A percentile compares a stretch with the other conserved stretches of the same genome.
These are phyloP conservation scores for Yponomeuta evonymella DNA, from an alignment of 2,888 invertebrate species.

Conservation along the genomic window DNA sequence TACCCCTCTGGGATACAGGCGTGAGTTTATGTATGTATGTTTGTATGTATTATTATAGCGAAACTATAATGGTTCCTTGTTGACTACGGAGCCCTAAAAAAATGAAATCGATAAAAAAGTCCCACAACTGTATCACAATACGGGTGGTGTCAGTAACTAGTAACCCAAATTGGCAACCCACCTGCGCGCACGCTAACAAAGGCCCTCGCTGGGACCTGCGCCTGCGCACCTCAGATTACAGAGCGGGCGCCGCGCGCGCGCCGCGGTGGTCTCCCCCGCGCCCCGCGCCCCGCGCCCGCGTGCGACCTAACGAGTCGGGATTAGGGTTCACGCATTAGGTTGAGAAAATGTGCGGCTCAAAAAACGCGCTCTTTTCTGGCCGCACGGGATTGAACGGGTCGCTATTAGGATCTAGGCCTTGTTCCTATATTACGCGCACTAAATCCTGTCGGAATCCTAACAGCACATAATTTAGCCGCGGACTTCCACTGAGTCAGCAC, in stretches of 20 bases:
- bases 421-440: no score
- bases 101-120: no score
- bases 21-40: no score
- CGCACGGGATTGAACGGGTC: background rate
- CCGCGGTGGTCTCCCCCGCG: conserved; percentile 50
- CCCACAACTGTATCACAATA: no score
- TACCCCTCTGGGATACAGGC: no score
- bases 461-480: no score
- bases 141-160: no score
- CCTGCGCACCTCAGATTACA: conserved; percentile 58
- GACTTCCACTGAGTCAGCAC: no score
- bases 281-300: conserved; percentile 21
- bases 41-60: no score
- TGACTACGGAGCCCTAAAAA: no score
- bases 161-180: background rate
- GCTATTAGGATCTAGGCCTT: background rate
- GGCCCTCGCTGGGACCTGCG: conserved; percentile 28
- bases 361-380: background rate
- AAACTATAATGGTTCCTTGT: no score
- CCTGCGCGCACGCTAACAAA: conserved; percentile 26
- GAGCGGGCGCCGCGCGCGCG: conserved; percentile 51
- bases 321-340: background rate
- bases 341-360: background rate
- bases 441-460: no score
- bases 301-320: conserved; percentile 35